Percentiles rank a stretch among this genome's conserved stretches.
Evolutionary conservation across 1,140 invertebrate species (phyloP).

Genomic region (Wiebesia pumilae): DNA sequence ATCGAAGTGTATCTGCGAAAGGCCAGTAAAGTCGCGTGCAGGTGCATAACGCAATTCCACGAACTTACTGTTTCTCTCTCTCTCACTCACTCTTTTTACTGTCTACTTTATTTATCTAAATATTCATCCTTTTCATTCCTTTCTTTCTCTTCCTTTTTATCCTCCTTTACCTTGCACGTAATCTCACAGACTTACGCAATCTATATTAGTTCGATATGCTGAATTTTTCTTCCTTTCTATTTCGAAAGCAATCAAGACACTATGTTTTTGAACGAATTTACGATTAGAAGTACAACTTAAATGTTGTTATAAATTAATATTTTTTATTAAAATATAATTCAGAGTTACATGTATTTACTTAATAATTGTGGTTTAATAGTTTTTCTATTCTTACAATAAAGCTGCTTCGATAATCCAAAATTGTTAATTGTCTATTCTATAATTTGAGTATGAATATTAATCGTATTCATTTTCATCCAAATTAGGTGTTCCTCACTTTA

Average conservation of each 20-base stretch:
- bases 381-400: no score
- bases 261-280: not conserved
- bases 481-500: no score
- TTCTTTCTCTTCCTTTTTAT: not conserved
- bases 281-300: not conserved
- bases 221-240: not conserved
- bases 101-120: not conserved
- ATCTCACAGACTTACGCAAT: not conserved
- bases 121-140: not conserved
- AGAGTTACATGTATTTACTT: no score
- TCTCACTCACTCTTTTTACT: not conserved
- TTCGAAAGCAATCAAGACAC: not conserved
- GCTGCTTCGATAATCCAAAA: no score
- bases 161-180: not conserved
- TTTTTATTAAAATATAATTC: no score
- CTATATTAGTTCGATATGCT: not conserved
- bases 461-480: no score
- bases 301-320: not conserved
- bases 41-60: not conserved
- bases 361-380: no score
- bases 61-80: not conserved
- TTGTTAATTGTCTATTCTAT: no score
- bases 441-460: no score
- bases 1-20: conserved; percentile 47
- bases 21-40: conserved; percentile 41